Base-by-base conservation (phyloP, 2,113 vertebrate genomes). In the Lophochroa leadbeateri region DNA sequence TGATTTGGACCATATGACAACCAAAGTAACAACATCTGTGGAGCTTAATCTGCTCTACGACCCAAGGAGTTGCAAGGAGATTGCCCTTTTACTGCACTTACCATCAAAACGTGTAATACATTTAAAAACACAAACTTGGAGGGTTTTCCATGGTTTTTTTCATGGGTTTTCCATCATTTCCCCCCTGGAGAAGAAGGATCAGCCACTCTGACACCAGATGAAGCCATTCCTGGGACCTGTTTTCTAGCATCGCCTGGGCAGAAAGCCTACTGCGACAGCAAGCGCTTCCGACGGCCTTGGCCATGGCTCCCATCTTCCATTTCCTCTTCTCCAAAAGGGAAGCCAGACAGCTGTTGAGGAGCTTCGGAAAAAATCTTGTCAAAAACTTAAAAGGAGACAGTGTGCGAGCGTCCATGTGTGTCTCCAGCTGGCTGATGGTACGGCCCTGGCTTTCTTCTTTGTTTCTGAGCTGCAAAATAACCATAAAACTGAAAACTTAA, bases 231-330 rank as follows among this genome's bases (percentile, higher is more conserved):
- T 79, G 41, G 52, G 52, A 79, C 37, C 37, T 33, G 18, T 43
- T 71, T 47, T 57, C 69, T 50, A 79, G 46, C 53, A 74, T 52
- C 3, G 2, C 23, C 28, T 0, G 1, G 72, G 84, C 71, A 86
- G 87, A 63, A 63, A 68, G 46, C 71, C 50, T 5, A 0, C 29
- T 25, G 71, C 0, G 4, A 53, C 2, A 0, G 70, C 44, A 58
- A 69, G 24, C 0, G 0, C 69, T 55, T 33, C 78, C 0, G 0
- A 65, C 6, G 13, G 64, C 71, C 63, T 53, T 1, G 0, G 64
- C 18, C 68, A 23, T 6, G 33, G 46, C 77, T 92, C 81, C 74
- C 13, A 2, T 47, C 68, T 84, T 71, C n/a, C 72, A 75, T 76
- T 75, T 63, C 74, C 79, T 74, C 53, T 25, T 13, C 76, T 85